phyloP scores from a whole-genome alignment of 1,140 invertebrate species.

The Wasmannia auropunctata region DNA sequence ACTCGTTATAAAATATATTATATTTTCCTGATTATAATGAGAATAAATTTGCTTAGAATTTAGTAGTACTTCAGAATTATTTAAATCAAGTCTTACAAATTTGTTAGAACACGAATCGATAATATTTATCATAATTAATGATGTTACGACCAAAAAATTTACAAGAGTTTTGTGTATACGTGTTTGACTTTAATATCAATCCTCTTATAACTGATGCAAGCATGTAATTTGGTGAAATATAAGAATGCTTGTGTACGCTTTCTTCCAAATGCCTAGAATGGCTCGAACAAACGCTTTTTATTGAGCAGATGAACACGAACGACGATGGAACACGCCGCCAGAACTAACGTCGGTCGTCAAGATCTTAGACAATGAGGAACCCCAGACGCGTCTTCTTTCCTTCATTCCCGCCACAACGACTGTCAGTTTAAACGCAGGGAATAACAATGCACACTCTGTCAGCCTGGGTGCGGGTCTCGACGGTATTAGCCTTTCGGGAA shows the following conservation, averaged over 20 bases:
- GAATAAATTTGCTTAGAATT: neutral
- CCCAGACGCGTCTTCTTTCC: conserved; percentile 66
- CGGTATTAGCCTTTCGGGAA: conserved; percentile 80
- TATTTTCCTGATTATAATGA: neutral
- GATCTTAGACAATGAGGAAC: conserved; percentile 1
- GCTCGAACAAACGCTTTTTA: conserved; percentile 33
- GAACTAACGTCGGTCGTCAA: conserved; percentile 69
- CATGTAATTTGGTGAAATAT: neutral
- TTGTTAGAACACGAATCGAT: neutral
- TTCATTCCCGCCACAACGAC: conserved; percentile 79
- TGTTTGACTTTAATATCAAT: neutral
- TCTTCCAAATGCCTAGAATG: neutral
- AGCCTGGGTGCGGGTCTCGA: conserved; percentile 75
- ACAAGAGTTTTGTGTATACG: neutral
- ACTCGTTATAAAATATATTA: neutral
- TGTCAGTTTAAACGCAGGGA: conserved; percentile 76
- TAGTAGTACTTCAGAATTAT: neutral
- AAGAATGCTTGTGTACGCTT: neutral
- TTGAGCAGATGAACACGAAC: conserved; percentile 73
- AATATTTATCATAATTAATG: neutral
- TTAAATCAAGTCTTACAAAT: neutral
- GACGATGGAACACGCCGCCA: conserved; percentile 76
- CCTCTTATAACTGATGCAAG: neutral
- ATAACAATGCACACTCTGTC: conserved; percentile 77
- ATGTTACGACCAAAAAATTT: neutral